These are phyloP conservation scores for Gymnothorax javanicus DNA, from an alignment of 2,797 vertebrate species.

Conservation along the genomic window DNA sequence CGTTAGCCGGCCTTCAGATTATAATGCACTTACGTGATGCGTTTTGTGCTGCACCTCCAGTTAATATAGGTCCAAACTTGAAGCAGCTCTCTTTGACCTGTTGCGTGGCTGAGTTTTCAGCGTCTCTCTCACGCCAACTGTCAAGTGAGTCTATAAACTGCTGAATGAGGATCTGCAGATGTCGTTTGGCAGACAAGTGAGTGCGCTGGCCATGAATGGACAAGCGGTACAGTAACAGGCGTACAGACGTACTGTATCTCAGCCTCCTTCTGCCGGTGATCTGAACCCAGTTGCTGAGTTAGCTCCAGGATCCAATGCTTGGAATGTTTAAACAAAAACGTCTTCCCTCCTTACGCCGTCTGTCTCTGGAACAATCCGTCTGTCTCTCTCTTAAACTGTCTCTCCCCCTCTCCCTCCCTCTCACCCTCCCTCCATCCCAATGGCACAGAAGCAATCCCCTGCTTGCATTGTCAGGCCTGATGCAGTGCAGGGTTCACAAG, in stretches of 20 bases:
- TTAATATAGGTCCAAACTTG: too few species aligned
- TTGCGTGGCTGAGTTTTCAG: not conserved
- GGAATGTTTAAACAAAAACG: slow-evolving; percentile 32
- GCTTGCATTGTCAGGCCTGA: slow-evolving; percentile 76
- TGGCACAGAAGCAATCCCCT: slow-evolving; percentile 66
- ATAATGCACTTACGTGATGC: too few species aligned
- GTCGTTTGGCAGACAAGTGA: not conserved
- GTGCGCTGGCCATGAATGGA: slow-evolving; percentile 18
- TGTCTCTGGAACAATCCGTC: slow-evolving; percentile 42
- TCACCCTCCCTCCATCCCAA: not conserved
- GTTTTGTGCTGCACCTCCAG: too few species aligned
- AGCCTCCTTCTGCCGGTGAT: not conserved
- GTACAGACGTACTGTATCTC: not conserved
- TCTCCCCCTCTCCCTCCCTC: not conserved
- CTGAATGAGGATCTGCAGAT: slow-evolving; percentile 13
- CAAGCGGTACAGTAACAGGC: slow-evolving; percentile 4
- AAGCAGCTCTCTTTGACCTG: too few species aligned
- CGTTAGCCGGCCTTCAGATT: too few species aligned
- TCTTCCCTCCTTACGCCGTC: slow-evolving; percentile 15
- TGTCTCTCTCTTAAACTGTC: slow-evolving; percentile 42
- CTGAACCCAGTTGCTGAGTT: slow-evolving; percentile 23
- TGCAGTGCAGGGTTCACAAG: slow-evolving; percentile 58
- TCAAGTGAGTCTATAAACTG: not conserved
- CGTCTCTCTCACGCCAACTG: not conserved
- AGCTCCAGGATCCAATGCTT: not conserved